Conservation (phyloP, 2,888 invertebrate genomes). For the Bedellia somnulentella region DNA sequence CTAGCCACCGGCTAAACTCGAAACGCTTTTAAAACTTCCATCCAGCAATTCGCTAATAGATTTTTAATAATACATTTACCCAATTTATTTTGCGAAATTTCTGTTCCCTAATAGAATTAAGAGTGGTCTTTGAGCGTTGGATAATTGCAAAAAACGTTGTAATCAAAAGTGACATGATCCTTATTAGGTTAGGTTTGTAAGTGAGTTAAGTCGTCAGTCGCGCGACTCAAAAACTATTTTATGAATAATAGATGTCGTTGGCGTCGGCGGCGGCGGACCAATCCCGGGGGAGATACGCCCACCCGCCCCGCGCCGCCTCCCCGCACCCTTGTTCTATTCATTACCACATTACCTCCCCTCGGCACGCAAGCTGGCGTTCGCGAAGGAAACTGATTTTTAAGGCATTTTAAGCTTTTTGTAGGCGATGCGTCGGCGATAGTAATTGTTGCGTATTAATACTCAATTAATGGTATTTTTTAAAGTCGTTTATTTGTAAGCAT, state of each 20-base stretch:
- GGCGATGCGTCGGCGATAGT: not conserved
- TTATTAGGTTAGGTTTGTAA: conserved; percentile 51
- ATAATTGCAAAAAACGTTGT: conserved; percentile 32
- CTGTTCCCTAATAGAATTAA: conserved; percentile 28
- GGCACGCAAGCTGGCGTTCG: conserved; percentile 22
- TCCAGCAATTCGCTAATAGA: conserved; percentile 37
- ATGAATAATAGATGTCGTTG: conserved; percentile 62
- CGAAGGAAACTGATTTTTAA: conserved; percentile 11
- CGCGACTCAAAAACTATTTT: conserved; percentile 61
- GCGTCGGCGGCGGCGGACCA: conserved; percentile 39
- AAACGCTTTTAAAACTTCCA: conserved; percentile 24
- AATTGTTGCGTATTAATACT: too few relatives aligned
- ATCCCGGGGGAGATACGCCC: conserved; percentile 53
- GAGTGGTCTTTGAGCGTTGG: conserved; percentile 47
- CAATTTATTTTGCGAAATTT: too few relatives aligned
- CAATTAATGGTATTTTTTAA: too few relatives aligned
- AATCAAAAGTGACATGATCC: conserved; percentile 60
- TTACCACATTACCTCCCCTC: conserved; percentile 56
- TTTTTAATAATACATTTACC: conserved; percentile 47
- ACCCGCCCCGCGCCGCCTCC: conserved; percentile 20
- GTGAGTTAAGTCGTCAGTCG: conserved; percentile 46
- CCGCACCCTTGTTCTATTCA: conserved; percentile 39
- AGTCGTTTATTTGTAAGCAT: too few relatives aligned
- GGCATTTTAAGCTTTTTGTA: conserved; percentile 5
- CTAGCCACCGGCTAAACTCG: conserved; percentile 20